phyloP scores from a whole-genome alignment of 2,797 vertebrate species.

The Helicolenus hilgendorfi region DNA sequence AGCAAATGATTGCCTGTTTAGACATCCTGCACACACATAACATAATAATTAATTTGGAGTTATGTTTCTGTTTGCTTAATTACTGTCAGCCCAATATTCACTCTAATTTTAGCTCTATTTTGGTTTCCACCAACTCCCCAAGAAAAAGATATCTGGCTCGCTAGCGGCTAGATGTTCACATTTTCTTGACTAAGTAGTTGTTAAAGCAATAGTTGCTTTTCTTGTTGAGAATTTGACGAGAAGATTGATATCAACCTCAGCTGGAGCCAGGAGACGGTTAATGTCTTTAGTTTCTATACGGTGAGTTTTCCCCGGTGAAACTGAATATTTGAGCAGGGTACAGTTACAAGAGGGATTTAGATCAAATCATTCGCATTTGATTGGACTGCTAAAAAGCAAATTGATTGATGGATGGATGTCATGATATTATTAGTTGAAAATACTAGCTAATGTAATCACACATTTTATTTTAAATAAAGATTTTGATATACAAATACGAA shows the following conservation, averaged over 20 bases:
- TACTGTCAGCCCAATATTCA: neutral
- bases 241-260: neutral
- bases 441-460: too few relatives aligned
- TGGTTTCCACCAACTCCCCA: neutral
- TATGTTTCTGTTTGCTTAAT: neutral
- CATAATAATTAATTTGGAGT: neutral
- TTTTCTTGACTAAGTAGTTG: neutral
- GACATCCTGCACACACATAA: neutral
- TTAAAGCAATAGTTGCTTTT: neutral
- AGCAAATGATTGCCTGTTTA: neutral
- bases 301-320: too few relatives aligned
- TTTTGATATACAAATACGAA: too few relatives aligned
- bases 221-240: neutral
- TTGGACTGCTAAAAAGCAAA: too few relatives aligned
- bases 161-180: neutral
- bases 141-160: neutral
- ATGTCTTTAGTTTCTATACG: too few relatives aligned
- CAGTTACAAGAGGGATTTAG: too few relatives aligned
- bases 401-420: too few relatives aligned
- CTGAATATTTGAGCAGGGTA: too few relatives aligned
- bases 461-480: too few relatives aligned
- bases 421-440: too few relatives aligned
- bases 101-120: neutral
- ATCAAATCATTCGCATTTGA: too few relatives aligned
- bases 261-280: neutral